Evolutionary conservation across 1,140 invertebrate genomes (phyloP).

Genomic region (Patella vulgata): DNA sequence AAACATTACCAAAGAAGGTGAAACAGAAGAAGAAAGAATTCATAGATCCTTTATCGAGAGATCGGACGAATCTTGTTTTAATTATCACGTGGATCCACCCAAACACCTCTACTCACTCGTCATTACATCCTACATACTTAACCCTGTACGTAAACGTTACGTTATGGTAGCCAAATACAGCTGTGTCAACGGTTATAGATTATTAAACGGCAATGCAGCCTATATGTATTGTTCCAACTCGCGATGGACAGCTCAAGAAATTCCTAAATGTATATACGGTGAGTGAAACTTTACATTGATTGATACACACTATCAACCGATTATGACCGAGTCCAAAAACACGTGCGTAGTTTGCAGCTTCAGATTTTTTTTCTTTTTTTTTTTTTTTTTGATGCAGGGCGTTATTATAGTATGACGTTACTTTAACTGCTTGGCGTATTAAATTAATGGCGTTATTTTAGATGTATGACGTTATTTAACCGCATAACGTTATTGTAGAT

Average conservation of each 20-base stretch:
- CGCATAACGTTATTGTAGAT: no score
- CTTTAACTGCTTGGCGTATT: no score
- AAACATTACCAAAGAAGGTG: neutral
- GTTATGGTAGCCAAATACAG: constrained; percentile 51
- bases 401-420: no score
- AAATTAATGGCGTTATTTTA: no score
- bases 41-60: constrained; percentile 6
- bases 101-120: constrained; percentile 31
- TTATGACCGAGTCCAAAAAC: no score
- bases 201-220: constrained; percentile 32
- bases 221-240: constrained; percentile 44
- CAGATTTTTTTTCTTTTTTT: no score
- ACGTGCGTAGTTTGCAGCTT: no score
- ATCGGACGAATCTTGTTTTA: constrained; percentile 29
- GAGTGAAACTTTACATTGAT: constrained; percentile 15
- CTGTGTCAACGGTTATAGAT: constrained; percentile 41
- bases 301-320: no score
- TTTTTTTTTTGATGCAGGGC: no score
- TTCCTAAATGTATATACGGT: constrained; percentile 45
- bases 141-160: constrained; percentile 31
- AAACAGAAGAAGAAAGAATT: neutral
- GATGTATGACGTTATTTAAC: no score
- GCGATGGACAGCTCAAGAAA: constrained; percentile 34
- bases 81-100: constrained; percentile 32
- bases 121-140: constrained; percentile 39